phyloP scores from a whole-genome alignment of 2,888 invertebrate genomes.

The Cotesia congregata region DNA sequence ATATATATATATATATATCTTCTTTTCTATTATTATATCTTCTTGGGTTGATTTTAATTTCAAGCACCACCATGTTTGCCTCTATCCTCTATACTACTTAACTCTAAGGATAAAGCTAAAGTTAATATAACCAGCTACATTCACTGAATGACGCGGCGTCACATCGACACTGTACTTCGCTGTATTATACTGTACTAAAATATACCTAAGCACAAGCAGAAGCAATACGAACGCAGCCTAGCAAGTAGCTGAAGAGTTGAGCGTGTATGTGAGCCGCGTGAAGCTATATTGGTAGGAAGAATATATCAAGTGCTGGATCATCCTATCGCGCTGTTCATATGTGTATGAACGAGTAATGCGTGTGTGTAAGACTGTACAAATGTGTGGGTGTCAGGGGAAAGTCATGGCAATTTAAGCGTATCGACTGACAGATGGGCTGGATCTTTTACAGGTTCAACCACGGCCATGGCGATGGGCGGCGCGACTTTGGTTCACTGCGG shows the following conservation, averaged over 20 bases:
- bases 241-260: slow-evolving; percentile 14
- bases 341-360: slow-evolving; percentile 10
- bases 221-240: too few species aligned
- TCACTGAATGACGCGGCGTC: background rate
- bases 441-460: slow-evolving; percentile 74
- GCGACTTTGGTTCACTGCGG: slow-evolving; percentile 77
- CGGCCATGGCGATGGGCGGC: slow-evolving; percentile 79
- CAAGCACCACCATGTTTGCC: slow-evolving; percentile 52
- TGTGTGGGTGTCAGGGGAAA: slow-evolving; percentile 32
- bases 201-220: background rate
- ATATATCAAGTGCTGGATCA: slow-evolving; percentile 4
- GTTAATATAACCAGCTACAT: background rate
- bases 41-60: slow-evolving; percentile 49
- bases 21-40: too few species aligned
- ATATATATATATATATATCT: slow-evolving; percentile 46
- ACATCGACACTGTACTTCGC: too few species aligned
- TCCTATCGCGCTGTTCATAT: background rate
- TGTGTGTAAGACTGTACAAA: slow-evolving; percentile 1
- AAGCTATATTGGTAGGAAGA: slow-evolving; percentile 2
- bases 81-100: background rate
- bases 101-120: background rate
- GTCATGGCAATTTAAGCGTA: slow-evolving; percentile 35
- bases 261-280: background rate
- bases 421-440: slow-evolving; percentile 63
- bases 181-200: background rate